Base-by-base conservation (phyloP, 2,888 invertebrate genomes). In the Trichogramma evanescens region DNA sequence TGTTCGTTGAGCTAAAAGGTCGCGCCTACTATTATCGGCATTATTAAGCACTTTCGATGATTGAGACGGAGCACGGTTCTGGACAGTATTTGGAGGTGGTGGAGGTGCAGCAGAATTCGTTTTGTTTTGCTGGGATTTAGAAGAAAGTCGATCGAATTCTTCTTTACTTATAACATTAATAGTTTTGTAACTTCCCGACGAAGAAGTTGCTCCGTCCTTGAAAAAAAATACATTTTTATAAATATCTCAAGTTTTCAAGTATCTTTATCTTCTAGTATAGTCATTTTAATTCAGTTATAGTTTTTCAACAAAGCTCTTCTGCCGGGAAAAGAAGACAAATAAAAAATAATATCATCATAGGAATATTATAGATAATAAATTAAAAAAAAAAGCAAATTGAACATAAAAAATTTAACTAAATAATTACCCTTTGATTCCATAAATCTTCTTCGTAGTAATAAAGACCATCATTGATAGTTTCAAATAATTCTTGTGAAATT, bases 391-490 rank as follows among this genome's bases (percentile, higher is more conserved):
- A 54, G 55, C 58, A 61, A 60, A 69, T 62, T 75, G 75, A 75
- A 74, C 72, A 74, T 68, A 13, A 42, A 42, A 8, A 52, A 49
- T 48, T 52, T 3, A 10, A 8, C n/a, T 48, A 41, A 49, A 8
- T 48, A 46, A 74, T 72, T 73, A 82, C 82, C 73, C 80, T 69
- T 66, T 72, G 76, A 64, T 86, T 84, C 93, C 93, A 93, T 58
- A 98, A 79, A 74, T 96, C 95, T 74, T 96, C 94, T 79, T 99
- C 98, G 70, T 98, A 99, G 71, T 93, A 91, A 73, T 86, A 88
- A 26, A 99, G 83, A n/a, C 98, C 98, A 77, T 98, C 95, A 69
- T 96, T 95, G 69, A 99, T 99, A 50, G 93, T 90, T 80, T 95
- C 91, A 69, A 91, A 95, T 69, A 97, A 81, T 73, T 97, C 95